Evolutionary conservation across 2,888 invertebrate genomes (phyloP), one percentile per base, ranked within the genome.

Genomic region (Chaitophorus viminalis): DNA sequence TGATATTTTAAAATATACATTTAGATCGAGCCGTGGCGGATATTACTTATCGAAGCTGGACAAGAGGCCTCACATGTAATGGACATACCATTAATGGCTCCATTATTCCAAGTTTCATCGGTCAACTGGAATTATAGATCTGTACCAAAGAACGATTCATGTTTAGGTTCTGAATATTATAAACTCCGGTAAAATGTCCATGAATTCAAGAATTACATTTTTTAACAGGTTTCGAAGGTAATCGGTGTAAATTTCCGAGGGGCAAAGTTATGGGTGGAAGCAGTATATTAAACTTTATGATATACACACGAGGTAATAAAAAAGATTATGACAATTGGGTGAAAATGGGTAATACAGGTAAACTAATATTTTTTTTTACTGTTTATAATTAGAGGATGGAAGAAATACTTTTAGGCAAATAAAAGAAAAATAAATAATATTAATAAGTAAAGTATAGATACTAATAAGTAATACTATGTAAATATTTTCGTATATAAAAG

Each of bases 261-360:
- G 97, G 96, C 8, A 96, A 95, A 91, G 95, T 95, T 0, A 93
- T 97, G 91, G 97, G 97, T 9, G 97, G 97, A 2, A 94, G 94
- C 17, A 95, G 95, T 89, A 94, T 95, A 0, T 92, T 96, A 21
- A 97, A 97, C 91, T 95, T 94, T 90, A 96, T 97, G 96, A 94
- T 95, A 90, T 96, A 95, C 90, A 95, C 95, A 0, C 92, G 95
- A 89, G 96, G 95, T 25, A 93, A 94, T 90, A 92, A 93, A 0
- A 91, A 92, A 3, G 96, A 97, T 90, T 97, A 95, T 91, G 95
- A 97, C 90, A 92, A 93, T 8, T 97, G 97, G 97, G 93, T 94
- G 31, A 92, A 92, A 1, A 91, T 94, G 90, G 96, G 95, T 0
- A 95, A 95, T 91, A 91, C 72, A 0, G 95, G 95, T 1, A 79